phyloP scores from a whole-genome alignment of 2,797 vertebrate genomes.

The Squalus acanthias region DNA sequence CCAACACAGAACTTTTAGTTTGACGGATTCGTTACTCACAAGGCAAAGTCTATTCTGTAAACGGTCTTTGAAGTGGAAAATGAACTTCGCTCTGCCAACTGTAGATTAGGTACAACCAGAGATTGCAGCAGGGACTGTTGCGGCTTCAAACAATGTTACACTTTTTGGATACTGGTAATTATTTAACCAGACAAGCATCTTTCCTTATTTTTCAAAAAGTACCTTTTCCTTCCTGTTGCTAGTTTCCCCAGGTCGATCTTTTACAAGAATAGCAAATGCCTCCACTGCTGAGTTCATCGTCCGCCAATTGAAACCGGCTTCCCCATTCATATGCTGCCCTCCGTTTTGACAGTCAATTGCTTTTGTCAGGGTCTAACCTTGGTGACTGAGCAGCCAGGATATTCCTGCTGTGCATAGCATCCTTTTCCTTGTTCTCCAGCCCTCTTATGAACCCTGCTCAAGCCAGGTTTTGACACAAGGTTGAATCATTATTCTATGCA shows the following conservation, averaged over 20 bases:
- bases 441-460: background rate
- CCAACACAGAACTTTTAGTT: background rate
- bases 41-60: background rate
- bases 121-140: background rate
- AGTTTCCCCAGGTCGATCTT: background rate
- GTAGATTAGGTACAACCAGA: background rate
- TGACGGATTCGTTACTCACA: background rate
- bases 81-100: background rate
- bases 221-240: slow-evolving; percentile 1
- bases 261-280: slow-evolving; percentile 20
- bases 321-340: background rate
- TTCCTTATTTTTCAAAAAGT: background rate
- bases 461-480: background rate
- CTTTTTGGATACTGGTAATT: background rate
- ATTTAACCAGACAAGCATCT: background rate
- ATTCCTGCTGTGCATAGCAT: slow-evolving; percentile 5
- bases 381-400: background rate
- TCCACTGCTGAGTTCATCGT: background rate
- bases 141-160: background rate
- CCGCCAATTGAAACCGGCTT: background rate
- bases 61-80: background rate
- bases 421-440: background rate
- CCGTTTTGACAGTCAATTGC: background rate
- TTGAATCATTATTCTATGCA: background rate
- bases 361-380: slow-evolving; percentile 15